A percentile compares a stretch with the other conserved stretches of the same genome.
These are phyloP conservation scores for Caenorhabditis auriculariae DNA, from an alignment of 2,888 invertebrate species.

Conservation along the genomic window DNA sequence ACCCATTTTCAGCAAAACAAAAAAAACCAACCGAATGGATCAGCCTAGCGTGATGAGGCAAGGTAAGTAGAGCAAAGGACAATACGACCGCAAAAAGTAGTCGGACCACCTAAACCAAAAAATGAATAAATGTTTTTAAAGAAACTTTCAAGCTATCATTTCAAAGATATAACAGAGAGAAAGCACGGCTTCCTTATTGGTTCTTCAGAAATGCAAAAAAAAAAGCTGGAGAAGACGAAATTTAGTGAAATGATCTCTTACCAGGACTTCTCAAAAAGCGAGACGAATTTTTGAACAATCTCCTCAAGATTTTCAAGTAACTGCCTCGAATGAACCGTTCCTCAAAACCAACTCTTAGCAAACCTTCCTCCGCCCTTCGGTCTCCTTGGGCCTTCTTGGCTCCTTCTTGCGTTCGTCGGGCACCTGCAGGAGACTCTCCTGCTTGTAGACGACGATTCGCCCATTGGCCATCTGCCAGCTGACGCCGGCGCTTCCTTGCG, in stretches of 20 bases:
- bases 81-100: slow-evolving; percentile 85
- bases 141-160: too few relatives aligned
- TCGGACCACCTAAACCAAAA: slow-evolving; percentile 71
- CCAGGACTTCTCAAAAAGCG: too few relatives aligned
- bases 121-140: too few relatives aligned
- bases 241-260: too few relatives aligned
- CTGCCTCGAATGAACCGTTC: background rate
- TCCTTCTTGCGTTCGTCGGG: slow-evolving; percentile 13
- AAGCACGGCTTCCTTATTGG: too few relatives aligned
- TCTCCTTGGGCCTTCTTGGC: slow-evolving; percentile 20
- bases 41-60: slow-evolving; percentile 80
- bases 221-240: too few relatives aligned
- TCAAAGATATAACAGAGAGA: too few relatives aligned
- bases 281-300: too few relatives aligned
- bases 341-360: slow-evolving; percentile 7
- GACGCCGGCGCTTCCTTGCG: slow-evolving; percentile 18
- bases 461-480: slow-evolving; percentile 44
- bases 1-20: too few relatives aligned
- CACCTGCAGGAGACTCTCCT: slow-evolving; percentile 39
- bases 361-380: slow-evolving; percentile 36
- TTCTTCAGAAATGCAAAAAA: too few relatives aligned
- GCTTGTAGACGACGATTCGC: slow-evolving; percentile 29
- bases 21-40: slow-evolving; percentile 35
- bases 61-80: slow-evolving; percentile 84
- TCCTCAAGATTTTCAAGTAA: background rate